Base-by-base conservation (phyloP, 2,113 vertebrate species). In the Burhinus bistriatus region DNA sequence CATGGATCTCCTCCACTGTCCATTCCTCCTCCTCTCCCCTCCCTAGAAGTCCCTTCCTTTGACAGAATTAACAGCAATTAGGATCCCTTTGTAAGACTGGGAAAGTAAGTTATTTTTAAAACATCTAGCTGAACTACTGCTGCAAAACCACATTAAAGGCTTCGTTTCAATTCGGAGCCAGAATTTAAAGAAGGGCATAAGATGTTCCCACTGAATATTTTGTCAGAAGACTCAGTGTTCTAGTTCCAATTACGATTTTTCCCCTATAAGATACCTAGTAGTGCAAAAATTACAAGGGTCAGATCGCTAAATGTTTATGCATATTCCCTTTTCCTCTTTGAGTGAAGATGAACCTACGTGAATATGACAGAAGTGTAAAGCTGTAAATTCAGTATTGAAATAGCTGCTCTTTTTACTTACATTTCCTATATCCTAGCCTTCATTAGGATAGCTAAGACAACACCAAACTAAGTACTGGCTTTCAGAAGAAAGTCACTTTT, bases 31-130 rank as follows among this genome's bases (percentile, higher is more conserved):
- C 42, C 15, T 40, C 38, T 11, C 16, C 3, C 18, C 15, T 5
- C 4, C 34, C 1, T 0, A 34, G 34, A 10, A 22, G 34, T 6
- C 4, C 44, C 22, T 34, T 38, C 45, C 15, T 44, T 32, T 45
- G 17, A 32, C 32, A 73, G 23, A 38, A 45, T 36, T 69, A 45
- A 76, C 19, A 73, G 36, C 36, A 83, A 34, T 26, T 29, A 44
- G 14, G 34, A 12, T 51, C 23, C 61, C 57, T 82, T 45, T 16
- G 15, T 16, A 54, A 84, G 45, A 44, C 3, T 51, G 61, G 15
- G n/a, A 52, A 72, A 82, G 16, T 70, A 85, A 76, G 40, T 30
- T 12, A 59, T 29, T 87, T 77, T 82, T 36, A 45, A 79, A 88
- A 82, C 3, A 55, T 23, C 59, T 58, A 49, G 27, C 16, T 61